phyloP scores from a whole-genome alignment of 2,113 vertebrate genomes.

The Butorides virescens region DNA sequence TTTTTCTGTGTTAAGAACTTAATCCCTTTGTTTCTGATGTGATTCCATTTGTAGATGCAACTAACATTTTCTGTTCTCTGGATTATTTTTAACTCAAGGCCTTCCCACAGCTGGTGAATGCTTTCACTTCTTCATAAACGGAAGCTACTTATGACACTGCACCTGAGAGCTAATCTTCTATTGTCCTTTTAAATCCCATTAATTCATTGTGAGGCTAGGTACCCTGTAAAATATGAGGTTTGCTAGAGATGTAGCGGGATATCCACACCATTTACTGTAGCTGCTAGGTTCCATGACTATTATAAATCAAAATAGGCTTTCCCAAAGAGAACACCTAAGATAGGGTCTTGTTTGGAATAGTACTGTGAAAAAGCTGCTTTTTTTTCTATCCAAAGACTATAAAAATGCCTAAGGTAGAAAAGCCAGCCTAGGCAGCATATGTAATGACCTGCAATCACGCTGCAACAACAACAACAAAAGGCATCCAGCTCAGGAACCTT shows the following conservation, averaged over 20 bases:
- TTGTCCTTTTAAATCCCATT: background rate
- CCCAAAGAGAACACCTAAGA: background rate
- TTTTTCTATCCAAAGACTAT: background rate
- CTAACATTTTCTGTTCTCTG: slow-evolving; percentile 8
- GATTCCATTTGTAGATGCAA: slow-evolving; percentile 38
- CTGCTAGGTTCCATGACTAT: background rate
- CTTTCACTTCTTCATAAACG: background rate
- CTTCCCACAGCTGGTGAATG: background rate
- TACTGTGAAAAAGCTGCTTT: background rate
- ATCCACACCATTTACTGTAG: background rate
- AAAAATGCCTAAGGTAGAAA: background rate
- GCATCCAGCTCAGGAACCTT: background rate
- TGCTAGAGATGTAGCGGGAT: background rate
- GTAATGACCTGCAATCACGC: background rate
- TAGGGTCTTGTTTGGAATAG: background rate
- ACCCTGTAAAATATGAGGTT: background rate
- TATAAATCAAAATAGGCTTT: background rate
- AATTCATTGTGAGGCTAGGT: background rate
- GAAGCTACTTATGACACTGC: background rate
- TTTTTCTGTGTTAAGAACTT: slow-evolving; percentile 50
- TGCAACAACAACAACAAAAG: background rate
- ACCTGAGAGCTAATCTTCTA: background rate
- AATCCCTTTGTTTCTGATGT: slow-evolving; percentile 51
- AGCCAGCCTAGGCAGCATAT: background rate
- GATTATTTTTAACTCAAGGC: background rate